phyloP scores from a whole-genome alignment of 2,797 vertebrate genomes.

The Sebastes minor region DNA sequence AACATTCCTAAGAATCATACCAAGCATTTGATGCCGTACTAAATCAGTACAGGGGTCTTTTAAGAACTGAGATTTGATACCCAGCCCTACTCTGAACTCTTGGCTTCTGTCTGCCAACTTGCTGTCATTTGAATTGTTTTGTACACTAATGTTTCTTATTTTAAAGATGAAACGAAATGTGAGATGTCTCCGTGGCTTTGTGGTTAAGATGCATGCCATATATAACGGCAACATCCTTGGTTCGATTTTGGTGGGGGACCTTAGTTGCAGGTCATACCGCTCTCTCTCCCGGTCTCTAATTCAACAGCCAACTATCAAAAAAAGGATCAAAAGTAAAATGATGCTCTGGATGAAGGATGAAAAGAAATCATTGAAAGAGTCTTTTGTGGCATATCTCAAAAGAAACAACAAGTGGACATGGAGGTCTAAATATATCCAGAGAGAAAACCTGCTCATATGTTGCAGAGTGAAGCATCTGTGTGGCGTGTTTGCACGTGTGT shows the following conservation, averaged over 20 bases:
- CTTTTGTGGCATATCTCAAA: background rate
- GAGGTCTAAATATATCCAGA: slow-evolving; percentile 38
- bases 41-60: background rate
- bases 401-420: background rate
- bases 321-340: too few species aligned
- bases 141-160: background rate
- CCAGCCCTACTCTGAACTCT: background rate
- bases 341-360: background rate
- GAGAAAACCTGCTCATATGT: slow-evolving; percentile 19
- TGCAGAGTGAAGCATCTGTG: background rate
- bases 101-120: background rate
- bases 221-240: background rate
- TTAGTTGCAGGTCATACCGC: background rate
- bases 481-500: slow-evolving; percentile 1
- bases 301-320: background rate
- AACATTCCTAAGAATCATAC: background rate
- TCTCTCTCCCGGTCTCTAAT: background rate
- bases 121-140: background rate
- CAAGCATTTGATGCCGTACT: background rate
- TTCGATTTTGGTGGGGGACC: background rate
- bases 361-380: background rate
- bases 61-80: background rate
- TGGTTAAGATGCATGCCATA: background rate
- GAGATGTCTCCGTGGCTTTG: background rate
- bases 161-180: slow-evolving; percentile 1